These are phyloP conservation scores for Ethmia dodecea DNA, from an alignment of 2,888 invertebrate species.

Conservation along the genomic window DNA sequence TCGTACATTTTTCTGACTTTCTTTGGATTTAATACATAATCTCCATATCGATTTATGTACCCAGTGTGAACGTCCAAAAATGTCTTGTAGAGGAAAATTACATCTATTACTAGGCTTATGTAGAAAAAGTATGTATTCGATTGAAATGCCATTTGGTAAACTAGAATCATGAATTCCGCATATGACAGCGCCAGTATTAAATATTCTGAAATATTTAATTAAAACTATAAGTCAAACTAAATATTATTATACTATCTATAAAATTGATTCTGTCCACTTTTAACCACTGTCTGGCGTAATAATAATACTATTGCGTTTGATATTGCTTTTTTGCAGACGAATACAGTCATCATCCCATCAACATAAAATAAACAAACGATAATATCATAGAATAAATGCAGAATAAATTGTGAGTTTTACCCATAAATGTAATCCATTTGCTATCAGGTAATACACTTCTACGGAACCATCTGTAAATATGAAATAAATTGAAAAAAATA, in stretches of 20 bases:
- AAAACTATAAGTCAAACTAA: too few species aligned
- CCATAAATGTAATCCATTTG: slow-evolving; percentile 52
- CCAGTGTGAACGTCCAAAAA: slow-evolving; percentile 69
- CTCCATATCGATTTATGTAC: slow-evolving; percentile 69
- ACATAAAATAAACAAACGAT: too few species aligned
- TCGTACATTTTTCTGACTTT: slow-evolving; percentile 65
- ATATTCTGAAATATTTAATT: slow-evolving; percentile 46
- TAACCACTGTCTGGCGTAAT: too few species aligned
- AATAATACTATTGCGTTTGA: too few species aligned
- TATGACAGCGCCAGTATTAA: slow-evolving; percentile 57
- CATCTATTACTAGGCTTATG: slow-evolving; percentile 50
- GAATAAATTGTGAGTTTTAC: slow-evolving; percentile 59
- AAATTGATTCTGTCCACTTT: too few species aligned
- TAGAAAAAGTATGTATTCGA: slow-evolving; percentile 48
- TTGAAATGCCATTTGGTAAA: slow-evolving; percentile 70
- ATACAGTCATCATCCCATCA: too few species aligned
- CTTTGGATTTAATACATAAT: slow-evolving; percentile 58
- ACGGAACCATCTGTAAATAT: slow-evolving; percentile 57
- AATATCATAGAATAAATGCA: too few species aligned
- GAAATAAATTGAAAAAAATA: not conserved
- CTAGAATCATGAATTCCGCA: slow-evolving; percentile 56
- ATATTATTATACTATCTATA: too few species aligned
- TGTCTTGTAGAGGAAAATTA: slow-evolving; percentile 57
- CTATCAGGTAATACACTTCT: slow-evolving; percentile 64
- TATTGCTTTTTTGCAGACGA: too few species aligned